These are phyloP conservation scores for Pelobates cultripes DNA, from an alignment of 2,797 vertebrate genomes.

Conservation along the genomic window DNA sequence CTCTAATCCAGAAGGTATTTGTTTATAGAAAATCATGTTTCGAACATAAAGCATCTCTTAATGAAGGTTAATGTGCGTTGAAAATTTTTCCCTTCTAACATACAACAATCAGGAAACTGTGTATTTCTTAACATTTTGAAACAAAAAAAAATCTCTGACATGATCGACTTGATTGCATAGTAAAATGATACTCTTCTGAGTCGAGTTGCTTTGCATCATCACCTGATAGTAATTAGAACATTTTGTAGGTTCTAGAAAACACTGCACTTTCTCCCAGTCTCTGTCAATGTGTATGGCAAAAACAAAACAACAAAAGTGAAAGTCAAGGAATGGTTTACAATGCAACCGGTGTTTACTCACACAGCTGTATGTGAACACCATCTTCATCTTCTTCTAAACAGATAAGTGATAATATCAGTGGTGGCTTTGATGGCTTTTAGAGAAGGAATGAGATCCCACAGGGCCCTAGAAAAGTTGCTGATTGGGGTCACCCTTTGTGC, in stretches of 20 bases:
- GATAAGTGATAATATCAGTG: too few species aligned
- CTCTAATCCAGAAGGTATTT: conserved; percentile 55
- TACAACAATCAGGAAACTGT: conserved; percentile 24
- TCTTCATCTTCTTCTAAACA: too few species aligned
- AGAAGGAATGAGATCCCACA: too few species aligned
- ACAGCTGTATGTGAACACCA: too few species aligned
- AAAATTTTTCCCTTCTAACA: conserved; percentile 7
- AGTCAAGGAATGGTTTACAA: too few species aligned
- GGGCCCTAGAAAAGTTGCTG: too few species aligned
- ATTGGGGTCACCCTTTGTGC: too few species aligned
- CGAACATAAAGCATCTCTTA: conserved; percentile 49
- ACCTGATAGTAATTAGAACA: neutral
- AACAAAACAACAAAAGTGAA: neutral
- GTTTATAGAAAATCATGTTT: conserved; percentile 55
- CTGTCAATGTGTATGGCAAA: neutral
- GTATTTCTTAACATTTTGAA: conserved; percentile 26
- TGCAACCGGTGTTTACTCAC: too few species aligned
- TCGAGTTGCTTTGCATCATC: neutral
- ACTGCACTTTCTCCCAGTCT: neutral
- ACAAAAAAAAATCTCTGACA: conserved; percentile 16
- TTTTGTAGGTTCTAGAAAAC: neutral
- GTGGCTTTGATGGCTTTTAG: too few species aligned
- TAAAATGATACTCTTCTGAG: conserved; percentile 5
- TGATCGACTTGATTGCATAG: conserved; percentile 17
- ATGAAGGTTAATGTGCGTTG: conserved; percentile 39